Evolutionary conservation across 2,888 invertebrate species (phyloP).

Genomic region (Siphlonurus alternatus): DNA sequence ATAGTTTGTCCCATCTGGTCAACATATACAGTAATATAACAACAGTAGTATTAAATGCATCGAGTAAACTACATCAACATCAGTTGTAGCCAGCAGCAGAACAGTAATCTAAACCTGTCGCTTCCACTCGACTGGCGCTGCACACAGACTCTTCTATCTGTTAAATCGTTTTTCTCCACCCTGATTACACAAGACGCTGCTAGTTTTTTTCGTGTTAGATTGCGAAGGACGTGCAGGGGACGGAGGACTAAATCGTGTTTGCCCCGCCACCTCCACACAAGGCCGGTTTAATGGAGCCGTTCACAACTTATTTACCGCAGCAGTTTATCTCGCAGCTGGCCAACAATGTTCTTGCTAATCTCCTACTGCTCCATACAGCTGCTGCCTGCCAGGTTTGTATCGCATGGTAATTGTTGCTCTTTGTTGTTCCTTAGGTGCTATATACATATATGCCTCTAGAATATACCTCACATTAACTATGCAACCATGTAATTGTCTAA

Average conservation of each 20-base stretch:
- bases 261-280: neutral
- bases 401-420: too few relatives aligned
- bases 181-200: neutral
- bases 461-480: too few relatives aligned
- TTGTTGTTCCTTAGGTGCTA: too few relatives aligned
- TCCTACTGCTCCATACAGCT: neutral
- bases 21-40: too few relatives aligned
- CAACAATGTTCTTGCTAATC: neutral
- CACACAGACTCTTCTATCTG: too few relatives aligned
- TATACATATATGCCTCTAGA: too few relatives aligned
- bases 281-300: neutral
- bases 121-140: neutral
- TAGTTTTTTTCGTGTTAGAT: neutral
- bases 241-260: neutral
- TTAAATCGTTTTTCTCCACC: neutral
- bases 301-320: neutral
- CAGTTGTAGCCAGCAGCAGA: too few relatives aligned
- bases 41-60: too few relatives aligned
- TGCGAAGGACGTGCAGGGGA: neutral
- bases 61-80: too few relatives aligned
- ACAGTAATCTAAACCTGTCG: neutral
- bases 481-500: too few relatives aligned
- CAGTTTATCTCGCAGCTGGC: neutral
- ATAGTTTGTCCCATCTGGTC: neutral
- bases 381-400: too few relatives aligned